Percentiles rank a stretch among this genome's conserved stretches.
phyloP scores from a whole-genome alignment of 1,140 invertebrate genomes.

The Vanessa atalanta region DNA sequence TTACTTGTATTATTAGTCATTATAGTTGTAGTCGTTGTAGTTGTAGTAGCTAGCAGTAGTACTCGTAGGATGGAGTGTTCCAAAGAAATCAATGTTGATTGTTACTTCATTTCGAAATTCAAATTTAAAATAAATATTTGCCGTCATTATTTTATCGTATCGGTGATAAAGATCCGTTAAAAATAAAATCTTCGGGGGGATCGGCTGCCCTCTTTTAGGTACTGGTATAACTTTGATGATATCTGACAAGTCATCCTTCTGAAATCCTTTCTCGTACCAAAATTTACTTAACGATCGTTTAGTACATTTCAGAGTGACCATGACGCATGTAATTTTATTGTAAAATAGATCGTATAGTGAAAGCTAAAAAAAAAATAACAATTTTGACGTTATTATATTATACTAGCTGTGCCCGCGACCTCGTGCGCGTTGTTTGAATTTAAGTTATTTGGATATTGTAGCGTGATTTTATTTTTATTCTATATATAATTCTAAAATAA shows the following conservation, averaged over 20 bases:
- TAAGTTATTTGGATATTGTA: too few relatives aligned
- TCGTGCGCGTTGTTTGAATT: too few relatives aligned
- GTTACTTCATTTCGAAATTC: conserved; percentile 32
- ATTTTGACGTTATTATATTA: background rate
- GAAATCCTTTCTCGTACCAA: conserved; percentile 35
- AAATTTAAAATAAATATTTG: conserved; percentile 40
- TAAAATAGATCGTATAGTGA: conserved; percentile 35
- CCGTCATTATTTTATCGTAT: conserved; percentile 15
- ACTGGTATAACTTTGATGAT: conserved; percentile 23
- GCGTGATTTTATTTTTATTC: too few relatives aligned
- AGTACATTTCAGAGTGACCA: conserved; percentile 33
- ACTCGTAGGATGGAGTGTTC: background rate
- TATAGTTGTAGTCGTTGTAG: too few relatives aligned
- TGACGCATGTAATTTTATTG: conserved; percentile 32
- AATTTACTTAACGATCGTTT: conserved; percentile 25
- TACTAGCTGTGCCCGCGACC: too few relatives aligned
- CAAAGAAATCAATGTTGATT: conserved; percentile 36
- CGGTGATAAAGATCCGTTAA: conserved; percentile 23
- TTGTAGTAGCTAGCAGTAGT: too few relatives aligned
- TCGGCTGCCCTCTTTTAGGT: background rate
- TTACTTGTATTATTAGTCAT: too few relatives aligned
- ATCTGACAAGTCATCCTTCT: conserved; percentile 27
- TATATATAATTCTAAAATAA: too few relatives aligned
- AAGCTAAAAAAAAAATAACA: conserved; percentile 18
- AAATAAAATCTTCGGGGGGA: conserved; percentile 32